A percentile compares a stretch with the other conserved stretches of the same genome.
phyloP scores from a whole-genome alignment of 2,113 vertebrate genomes.

The Herpetotheres cachinnans region DNA sequence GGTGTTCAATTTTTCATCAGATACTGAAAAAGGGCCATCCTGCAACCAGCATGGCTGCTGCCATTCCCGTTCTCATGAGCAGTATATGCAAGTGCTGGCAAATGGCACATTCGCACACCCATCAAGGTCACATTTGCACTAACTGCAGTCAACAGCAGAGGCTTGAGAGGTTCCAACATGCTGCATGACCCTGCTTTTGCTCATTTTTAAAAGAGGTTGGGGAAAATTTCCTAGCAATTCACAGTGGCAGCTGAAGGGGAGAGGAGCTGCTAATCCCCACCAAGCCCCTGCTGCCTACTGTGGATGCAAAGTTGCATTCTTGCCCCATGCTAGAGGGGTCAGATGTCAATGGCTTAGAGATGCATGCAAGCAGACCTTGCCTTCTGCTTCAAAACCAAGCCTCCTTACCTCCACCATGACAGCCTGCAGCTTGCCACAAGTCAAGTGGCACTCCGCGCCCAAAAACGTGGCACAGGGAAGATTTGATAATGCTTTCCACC shows the following conservation, averaged over 20 bases:
- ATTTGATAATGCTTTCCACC: not conserved
- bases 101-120: not conserved
- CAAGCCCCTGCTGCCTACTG: not conserved
- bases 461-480: not conserved
- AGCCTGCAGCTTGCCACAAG: not conserved
- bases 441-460: not conserved
- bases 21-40: not conserved
- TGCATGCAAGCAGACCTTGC: not conserved
- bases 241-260: not conserved
- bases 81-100: not conserved
- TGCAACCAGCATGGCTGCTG: not conserved
- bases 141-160: not conserved
- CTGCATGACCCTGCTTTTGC: not conserved
- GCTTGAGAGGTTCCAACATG: fast-evolving
- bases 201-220: not conserved
- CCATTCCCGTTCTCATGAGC: fast-evolving
- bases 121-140: fast-evolving
- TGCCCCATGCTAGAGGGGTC: not conserved
- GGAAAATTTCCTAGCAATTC: not conserved
- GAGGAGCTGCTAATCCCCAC: not conserved
- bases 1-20: not conserved
- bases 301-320: not conserved
- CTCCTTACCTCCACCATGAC: not conserved
- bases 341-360: not conserved
- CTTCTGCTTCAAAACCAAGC: not conserved